These are phyloP conservation scores for Callocephalon fimbriatum DNA, from an alignment of 2,113 vertebrate species.

Conservation along the genomic window DNA sequence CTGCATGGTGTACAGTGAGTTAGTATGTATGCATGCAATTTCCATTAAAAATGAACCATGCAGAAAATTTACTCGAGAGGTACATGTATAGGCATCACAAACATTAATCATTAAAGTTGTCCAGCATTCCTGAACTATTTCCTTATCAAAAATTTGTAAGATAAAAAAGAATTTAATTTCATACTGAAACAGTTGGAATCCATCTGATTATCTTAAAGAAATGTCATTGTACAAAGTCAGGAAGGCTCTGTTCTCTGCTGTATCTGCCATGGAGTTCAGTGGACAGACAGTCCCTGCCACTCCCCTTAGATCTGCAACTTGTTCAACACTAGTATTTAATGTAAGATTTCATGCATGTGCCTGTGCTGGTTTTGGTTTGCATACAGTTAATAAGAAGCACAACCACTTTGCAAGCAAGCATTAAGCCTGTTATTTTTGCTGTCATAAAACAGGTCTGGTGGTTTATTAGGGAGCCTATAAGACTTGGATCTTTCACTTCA, in stretches of 20 bases:
- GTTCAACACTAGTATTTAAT: neutral
- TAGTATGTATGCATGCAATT: neutral
- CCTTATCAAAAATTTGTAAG: neutral
- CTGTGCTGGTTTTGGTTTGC: neutral
- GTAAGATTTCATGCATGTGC: neutral
- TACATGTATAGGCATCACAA: neutral
- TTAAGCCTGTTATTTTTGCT: neutral
- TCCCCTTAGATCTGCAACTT: neutral
- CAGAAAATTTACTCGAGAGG: neutral
- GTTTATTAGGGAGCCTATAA: neutral
- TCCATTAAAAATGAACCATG: slow-evolving; percentile 23
- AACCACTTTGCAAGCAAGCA: neutral
- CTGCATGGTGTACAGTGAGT: neutral
- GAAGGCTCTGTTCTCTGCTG: neutral
- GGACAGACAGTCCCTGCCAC: neutral
- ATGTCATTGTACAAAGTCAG: neutral
- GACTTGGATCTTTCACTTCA: neutral
- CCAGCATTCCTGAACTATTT: neutral
- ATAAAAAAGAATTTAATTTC: neutral
- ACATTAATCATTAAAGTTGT: slow-evolving; percentile 22
- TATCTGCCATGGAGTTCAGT: neutral
- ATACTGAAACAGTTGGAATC: neutral
- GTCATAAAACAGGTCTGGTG: neutral
- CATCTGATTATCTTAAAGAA: neutral
- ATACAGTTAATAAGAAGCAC: neutral